These are phyloP conservation scores for Chironomus tentans DNA, from an alignment of 2,888 invertebrate genomes.

Conservation along the genomic window DNA sequence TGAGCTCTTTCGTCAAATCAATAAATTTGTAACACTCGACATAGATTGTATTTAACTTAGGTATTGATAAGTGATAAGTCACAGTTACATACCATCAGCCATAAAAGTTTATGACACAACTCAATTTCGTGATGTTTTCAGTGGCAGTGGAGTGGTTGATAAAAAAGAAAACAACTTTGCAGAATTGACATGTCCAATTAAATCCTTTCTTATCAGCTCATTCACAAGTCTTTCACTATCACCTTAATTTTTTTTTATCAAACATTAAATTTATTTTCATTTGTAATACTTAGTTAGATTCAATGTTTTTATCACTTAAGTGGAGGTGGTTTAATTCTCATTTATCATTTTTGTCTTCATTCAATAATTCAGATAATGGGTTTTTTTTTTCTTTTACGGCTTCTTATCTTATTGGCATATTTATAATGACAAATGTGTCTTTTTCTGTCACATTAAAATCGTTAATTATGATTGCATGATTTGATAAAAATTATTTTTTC, in stretches of 20 bases:
- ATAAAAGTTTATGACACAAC: not conserved
- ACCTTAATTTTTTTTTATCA: not conserved
- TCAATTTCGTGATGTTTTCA: not conserved
- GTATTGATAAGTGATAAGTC: not conserved
- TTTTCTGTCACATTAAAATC: constrained; percentile 1
- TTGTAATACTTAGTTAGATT: not conserved
- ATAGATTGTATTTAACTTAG: not conserved
- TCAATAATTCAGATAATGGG: not conserved
- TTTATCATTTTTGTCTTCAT: constrained; percentile 23
- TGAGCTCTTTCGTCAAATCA: constrained; percentile 3
- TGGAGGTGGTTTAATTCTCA: constrained; percentile 13
- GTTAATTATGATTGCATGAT: not conserved
- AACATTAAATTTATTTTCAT: not conserved
- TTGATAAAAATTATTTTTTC: not conserved
- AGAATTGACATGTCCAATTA: no score
- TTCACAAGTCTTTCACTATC: not conserved
- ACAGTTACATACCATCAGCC: constrained; percentile 6
- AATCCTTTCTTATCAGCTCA: no score
- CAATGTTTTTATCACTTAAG: not conserved
- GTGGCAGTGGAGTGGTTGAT: not conserved
- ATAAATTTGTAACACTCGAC: not conserved
- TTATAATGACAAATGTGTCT: constrained; percentile 25
- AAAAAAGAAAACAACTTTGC: no score
- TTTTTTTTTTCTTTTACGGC: constrained; percentile 2
- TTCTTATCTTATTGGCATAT: constrained; percentile 25